Conservation (phyloP, 2,113 vertebrate genomes). For the Vicugna pacos region DNA sequence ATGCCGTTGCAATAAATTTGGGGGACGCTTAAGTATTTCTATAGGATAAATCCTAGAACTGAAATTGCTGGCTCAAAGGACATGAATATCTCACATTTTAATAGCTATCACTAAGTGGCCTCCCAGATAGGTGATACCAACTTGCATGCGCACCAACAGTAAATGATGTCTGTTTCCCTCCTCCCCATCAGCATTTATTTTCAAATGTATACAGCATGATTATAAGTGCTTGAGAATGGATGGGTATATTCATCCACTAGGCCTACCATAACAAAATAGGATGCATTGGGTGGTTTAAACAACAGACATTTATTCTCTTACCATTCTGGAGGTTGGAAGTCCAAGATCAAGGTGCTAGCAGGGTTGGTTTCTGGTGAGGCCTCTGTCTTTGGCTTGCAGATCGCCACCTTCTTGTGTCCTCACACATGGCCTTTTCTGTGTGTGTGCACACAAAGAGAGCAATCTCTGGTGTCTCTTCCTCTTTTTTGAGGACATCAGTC, state of each 20-base stretch:
- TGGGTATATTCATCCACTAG: background rate
- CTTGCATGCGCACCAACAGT: background rate
- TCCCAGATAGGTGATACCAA: background rate
- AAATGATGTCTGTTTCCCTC: background rate
- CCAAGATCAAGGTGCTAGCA: background rate
- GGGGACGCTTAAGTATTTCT: constrained; percentile 3
- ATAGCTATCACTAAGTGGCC: background rate
- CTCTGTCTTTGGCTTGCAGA: background rate
- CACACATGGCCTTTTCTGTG: background rate
- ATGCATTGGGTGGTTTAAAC: background rate
- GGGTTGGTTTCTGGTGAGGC: background rate
- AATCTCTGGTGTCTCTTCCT: background rate
- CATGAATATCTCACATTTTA: constrained; percentile 43
- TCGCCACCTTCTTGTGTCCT: background rate
- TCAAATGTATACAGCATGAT: background rate
- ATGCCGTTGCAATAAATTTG: background rate
- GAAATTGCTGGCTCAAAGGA: constrained; percentile 1
- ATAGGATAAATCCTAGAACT: constrained; percentile 44
- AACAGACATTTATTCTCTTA: constrained; percentile 13
- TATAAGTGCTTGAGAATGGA: constrained; percentile 37
- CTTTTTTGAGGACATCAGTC: background rate
- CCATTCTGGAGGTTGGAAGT: background rate
- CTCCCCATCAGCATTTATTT: constrained; percentile 3
- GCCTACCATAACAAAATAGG: background rate
- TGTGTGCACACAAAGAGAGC: background rate